Evolutionary conservation across 2,113 vertebrate species (phyloP), one percentile per base, ranked within the genome.

Genomic region (Sylvia atricapilla): DNA sequence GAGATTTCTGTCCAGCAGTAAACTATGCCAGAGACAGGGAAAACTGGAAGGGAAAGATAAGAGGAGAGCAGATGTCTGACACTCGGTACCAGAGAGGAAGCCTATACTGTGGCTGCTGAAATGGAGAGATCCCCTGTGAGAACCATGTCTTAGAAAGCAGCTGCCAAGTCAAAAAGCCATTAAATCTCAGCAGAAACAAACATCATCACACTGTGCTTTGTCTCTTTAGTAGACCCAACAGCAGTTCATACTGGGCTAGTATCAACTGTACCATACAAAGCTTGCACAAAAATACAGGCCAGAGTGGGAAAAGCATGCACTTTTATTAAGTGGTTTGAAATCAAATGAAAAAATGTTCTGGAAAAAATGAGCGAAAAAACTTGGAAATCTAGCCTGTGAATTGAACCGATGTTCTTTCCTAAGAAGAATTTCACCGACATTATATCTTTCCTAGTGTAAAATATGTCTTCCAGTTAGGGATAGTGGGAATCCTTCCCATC

Each of bases 171-270:
- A 90, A 92, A 96, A 86, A 96, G 79, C 56, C 92, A 95, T 97
- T 97, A 96, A 94, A 96, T 93, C 89, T 92, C 93, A 94, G 85
- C 94, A 96, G 94, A 94, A 96, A 67, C 93, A 96, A 93, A 81
- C 82, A 94, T 92, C 82, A 86, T 64, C 13, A 0, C 78, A 63
- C 89, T 87, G 23, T 5, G n/a, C 74, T 69, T 30, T 91, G 58
- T 53, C 64, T 90, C 79, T 94, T 95, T 92, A 95, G 92, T 59
- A 97, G 87, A 86, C 72, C 22, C 60, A 95, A 84, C 59, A 95
- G 73, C 85, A 93, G 92, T 74, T 96, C 92, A 92, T 47, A 72
- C 64, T 93, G 93, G 68, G 85, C 68, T 64, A 6, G 59, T 84
- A 90, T 86, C 82, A 88, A 55, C 78, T 94, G 39, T 64, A 74